Conservation (phyloP, 2,797 vertebrate genomes). For the Catostomus latipinnis region DNA sequence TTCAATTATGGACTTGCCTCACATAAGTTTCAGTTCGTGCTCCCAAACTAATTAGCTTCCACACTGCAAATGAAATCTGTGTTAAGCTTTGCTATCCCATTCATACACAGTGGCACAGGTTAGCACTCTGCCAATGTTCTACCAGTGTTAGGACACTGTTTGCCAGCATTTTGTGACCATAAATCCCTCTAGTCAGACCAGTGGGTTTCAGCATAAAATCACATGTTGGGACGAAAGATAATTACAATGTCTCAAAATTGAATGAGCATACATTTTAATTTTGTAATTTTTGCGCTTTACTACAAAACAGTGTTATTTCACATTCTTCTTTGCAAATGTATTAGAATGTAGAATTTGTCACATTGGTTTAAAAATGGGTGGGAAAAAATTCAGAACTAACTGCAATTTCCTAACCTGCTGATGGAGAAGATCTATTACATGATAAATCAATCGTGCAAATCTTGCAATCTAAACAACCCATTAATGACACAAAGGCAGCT, state of each 20-base stretch:
- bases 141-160: neutral
- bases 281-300: conserved; percentile 9
- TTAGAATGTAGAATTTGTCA: too few species aligned
- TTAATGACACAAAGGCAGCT: neutral
- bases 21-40: conserved; percentile 68
- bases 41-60: conserved; percentile 73
- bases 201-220: conserved; percentile 2
- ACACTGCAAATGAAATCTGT: conserved; percentile 67
- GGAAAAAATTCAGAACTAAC: too few species aligned
- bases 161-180: conserved; percentile 9
- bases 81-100: conserved; percentile 65
- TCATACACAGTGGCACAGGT: conserved; percentile 46
- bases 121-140: conserved; percentile 36
- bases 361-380: too few species aligned
- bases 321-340: too few species aligned
- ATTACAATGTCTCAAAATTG: conserved; percentile 1
- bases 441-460: too few species aligned
- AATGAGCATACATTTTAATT: conserved; percentile 33
- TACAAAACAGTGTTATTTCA: neutral
- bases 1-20: conserved; percentile 70
- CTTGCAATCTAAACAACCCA: neutral
- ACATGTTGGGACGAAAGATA: neutral
- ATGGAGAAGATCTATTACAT: conserved; percentile 45
- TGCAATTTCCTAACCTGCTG: neutral
- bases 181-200: neutral